Base-by-base conservation (phyloP, 2,888 invertebrate genomes). In the Ectemnius cavifrons region DNA sequence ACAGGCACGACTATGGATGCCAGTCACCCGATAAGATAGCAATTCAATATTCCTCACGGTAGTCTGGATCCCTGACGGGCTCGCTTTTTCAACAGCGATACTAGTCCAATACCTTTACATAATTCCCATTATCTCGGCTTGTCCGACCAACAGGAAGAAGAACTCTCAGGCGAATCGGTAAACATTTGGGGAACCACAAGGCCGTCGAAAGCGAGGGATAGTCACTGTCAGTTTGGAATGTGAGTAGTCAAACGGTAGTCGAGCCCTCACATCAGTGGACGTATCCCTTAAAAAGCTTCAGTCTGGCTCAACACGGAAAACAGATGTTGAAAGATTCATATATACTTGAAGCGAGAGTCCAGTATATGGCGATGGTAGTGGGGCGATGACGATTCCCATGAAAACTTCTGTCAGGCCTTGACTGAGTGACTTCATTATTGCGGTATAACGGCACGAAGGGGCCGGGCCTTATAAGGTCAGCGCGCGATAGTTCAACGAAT, bases 381-480 rank as follows among this genome's bases (percentile, higher is more conserved):
- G 68, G 67, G 63, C 70, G 63, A 75, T 66, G 73, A 70, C 28
- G 69, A 77, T 77, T 78, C 49, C 56, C 74, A 71, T 77, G 75
- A 78, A 84, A 84, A 86, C 75, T 77, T 77, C 79, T 70, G 77
- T 75, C 81, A 83, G 86, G 85, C 87, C 87, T 87, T 87, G 87
- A 84, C 83, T 80, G 84, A 84, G 84, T 85, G 84, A 87, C 83
- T 85, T 84, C 83, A 85, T 87, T 87, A 87, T 84, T 83, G 77
- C 72, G 79, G 83, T 78, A 83, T 75, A 83, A 84, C 75, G 60
- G 77, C 84, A 73, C 82, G 81, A 85, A 82, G 84, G 37, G 37
- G 82, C 78, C 84, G 79, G 63, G 61, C 84, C 85, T 71, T 85
- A 84, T 82, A 86, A 73, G 86, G 82, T 61, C 63, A 11, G 37